A percentile compares a stretch with the other conserved stretches of the same genome.
These are phyloP conservation scores for Fabriciana adippe DNA, from an alignment of 2,888 invertebrate genomes.

Conservation along the genomic window DNA sequence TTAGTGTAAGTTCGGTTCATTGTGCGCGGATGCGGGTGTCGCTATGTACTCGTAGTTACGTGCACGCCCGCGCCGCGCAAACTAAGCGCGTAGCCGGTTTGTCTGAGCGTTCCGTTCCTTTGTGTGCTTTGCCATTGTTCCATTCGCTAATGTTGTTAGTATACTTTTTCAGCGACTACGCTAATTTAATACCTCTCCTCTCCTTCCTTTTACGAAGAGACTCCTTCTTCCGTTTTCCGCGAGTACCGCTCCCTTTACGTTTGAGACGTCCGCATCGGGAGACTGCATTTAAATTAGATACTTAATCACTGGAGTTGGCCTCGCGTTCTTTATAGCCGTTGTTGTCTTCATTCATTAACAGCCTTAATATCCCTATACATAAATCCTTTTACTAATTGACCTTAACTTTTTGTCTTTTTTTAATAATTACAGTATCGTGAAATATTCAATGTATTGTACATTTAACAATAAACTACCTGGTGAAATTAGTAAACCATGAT, in stretches of 20 bases:
- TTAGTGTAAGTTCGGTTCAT: slow-evolving; percentile 46
- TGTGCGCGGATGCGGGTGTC: slow-evolving; percentile 44
- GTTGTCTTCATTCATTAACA: slow-evolving; percentile 75
- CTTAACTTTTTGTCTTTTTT: slow-evolving; percentile 34
- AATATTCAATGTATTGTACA: not conserved
- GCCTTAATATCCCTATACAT: slow-evolving; percentile 46
- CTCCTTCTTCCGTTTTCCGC: slow-evolving; percentile 79
- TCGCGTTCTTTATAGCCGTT: slow-evolving; percentile 74
- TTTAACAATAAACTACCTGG: too few relatives aligned
- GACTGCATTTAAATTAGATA: slow-evolving; percentile 83
- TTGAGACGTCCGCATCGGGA: slow-evolving; percentile 75
- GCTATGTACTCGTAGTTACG: slow-evolving; percentile 42
- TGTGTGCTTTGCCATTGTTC: slow-evolving; percentile 75
- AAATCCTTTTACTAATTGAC: slow-evolving; percentile 46
- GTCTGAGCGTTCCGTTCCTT: slow-evolving; percentile 65
- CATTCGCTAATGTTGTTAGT: slow-evolving; percentile 80
- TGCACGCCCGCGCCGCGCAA: slow-evolving; percentile 41
- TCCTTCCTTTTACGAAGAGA: slow-evolving; percentile 78
- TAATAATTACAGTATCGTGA: slow-evolving; percentile 29
- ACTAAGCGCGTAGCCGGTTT: slow-evolving; percentile 53
- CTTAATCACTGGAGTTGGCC: slow-evolving; percentile 79
- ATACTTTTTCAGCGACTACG: slow-evolving; percentile 80
- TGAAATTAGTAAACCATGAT: too few relatives aligned
- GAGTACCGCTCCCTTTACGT: slow-evolving; percentile 76
- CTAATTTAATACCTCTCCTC: slow-evolving; percentile 81